Conservation (phyloP, 2,113 vertebrate genomes). For the Pituophis catenifer region DNA sequence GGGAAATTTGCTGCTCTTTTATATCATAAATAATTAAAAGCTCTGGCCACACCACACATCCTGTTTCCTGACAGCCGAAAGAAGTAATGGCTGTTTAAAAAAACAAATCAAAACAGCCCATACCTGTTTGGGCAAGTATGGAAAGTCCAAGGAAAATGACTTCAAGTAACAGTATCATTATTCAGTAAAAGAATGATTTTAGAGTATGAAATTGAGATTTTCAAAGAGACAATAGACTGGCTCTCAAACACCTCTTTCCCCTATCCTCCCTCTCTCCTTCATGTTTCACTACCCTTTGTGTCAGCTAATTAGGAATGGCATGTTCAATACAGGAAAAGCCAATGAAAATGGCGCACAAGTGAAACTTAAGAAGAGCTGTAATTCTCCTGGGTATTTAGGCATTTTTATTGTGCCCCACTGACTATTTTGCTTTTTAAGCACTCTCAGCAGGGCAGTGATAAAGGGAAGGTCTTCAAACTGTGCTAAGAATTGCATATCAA, state of each 20-base stretch:
- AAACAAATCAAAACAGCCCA: slow-evolving; percentile 2
- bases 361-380: slow-evolving; percentile 47
- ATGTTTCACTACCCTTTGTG: slow-evolving; percentile 40
- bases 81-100: slow-evolving; percentile 34
- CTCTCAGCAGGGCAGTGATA: slow-evolving; percentile 57
- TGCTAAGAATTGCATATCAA: slow-evolving; percentile 59
- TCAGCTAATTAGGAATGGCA: slow-evolving; percentile 60
- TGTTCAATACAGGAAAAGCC: slow-evolving; percentile 45
- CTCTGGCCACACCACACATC: slow-evolving; percentile 34
- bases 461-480: slow-evolving; percentile 48
- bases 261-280: slow-evolving; percentile 22
- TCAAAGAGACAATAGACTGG: slow-evolving; percentile 52
- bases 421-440: slow-evolving; percentile 48
- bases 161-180: slow-evolving; percentile 43
- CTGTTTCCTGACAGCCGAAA: slow-evolving; percentile 42
- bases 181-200: slow-evolving; percentile 41
- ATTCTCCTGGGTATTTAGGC: slow-evolving; percentile 50
- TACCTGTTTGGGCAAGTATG: slow-evolving; percentile 46
- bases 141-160: slow-evolving; percentile 42
- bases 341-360: slow-evolving; percentile 49
- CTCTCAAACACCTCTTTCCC: slow-evolving; percentile 53
- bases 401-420: slow-evolving; percentile 46
- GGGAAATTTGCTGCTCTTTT: slow-evolving; percentile 41
- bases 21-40: slow-evolving; percentile 55
- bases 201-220: slow-evolving; percentile 39